phyloP scores from a whole-genome alignment of 2,888 invertebrate genomes.

The Oscheius sp. region DNA sequence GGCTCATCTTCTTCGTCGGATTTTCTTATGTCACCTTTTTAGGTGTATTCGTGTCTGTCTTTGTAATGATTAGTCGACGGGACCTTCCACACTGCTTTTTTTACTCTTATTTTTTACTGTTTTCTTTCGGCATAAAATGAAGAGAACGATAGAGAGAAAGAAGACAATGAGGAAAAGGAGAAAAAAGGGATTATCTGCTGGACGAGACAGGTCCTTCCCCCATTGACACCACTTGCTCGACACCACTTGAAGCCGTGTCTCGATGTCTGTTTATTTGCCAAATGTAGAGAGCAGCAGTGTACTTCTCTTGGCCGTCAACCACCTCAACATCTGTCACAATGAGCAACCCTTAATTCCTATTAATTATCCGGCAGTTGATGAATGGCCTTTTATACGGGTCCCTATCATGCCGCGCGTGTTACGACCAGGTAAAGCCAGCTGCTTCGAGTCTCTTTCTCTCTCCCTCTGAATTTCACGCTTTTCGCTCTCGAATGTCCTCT shows the following conservation, averaged over 20 bases:
- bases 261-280: constrained; percentile 23
- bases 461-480: constrained; percentile 13
- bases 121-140: no score
- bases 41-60: no score
- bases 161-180: no score
- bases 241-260: constrained; percentile 5
- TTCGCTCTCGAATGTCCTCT: neutral
- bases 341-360: constrained; percentile 28
- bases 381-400: constrained; percentile 31
- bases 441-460: neutral
- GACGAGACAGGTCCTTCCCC: neutral
- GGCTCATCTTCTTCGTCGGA: no score
- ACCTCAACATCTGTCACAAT: constrained; percentile 13
- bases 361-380: constrained; percentile 31
- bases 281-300: neutral
- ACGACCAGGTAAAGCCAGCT: neutral
- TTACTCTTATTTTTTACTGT: no score
- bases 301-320: neutral
- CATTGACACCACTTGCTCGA: constrained; percentile 26
- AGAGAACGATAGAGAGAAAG: no score
- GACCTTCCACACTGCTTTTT: no score
- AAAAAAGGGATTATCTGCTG: no score
- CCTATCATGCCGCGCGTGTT: constrained; percentile 24
- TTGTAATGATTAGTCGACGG: no score
- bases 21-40: no score